Evolutionary conservation across 1,140 invertebrate genomes (phyloP).

Genomic region (Aphis gossypii): DNA sequence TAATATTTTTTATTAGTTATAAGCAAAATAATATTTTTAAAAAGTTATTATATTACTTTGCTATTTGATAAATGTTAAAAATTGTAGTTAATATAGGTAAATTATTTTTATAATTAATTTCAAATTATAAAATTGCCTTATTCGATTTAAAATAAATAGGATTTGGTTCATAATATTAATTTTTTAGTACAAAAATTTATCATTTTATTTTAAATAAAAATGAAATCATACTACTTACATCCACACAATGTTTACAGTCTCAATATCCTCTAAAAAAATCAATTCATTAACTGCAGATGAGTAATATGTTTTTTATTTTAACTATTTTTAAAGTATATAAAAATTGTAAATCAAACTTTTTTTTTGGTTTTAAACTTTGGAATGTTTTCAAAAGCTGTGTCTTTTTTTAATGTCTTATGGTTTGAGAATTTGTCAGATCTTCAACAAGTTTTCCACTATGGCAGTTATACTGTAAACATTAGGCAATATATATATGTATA

Average conservation of each 20-base stretch:
- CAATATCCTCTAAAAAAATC: not conserved
- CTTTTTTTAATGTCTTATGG: not conserved
- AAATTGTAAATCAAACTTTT: not conserved
- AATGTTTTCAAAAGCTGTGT: not conserved
- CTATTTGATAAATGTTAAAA: too few species aligned
- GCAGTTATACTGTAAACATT: too few species aligned
- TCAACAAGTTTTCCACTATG: too few species aligned
- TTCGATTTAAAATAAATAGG: not conserved
- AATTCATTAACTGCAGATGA: not conserved
- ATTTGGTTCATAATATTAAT: not conserved
- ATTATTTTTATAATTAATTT: too few species aligned
- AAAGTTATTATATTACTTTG: too few species aligned
- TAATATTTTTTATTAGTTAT: not conserved
- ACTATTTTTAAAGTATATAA: not conserved
- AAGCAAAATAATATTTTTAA: too few species aligned
- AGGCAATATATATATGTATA: not conserved
- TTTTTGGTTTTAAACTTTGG: not conserved
- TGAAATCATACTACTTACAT: not conserved
- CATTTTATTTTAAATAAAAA: not conserved
- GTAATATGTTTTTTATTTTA: not conserved
- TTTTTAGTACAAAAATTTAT: not conserved
- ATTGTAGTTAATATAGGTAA: too few species aligned
- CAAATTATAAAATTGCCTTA: too few species aligned
- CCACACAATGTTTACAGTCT: not conserved
- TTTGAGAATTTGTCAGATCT: too few species aligned